Base-by-base conservation (phyloP, 2,113 vertebrate genomes). In the Boleophthalmus pectinirostris region DNA sequence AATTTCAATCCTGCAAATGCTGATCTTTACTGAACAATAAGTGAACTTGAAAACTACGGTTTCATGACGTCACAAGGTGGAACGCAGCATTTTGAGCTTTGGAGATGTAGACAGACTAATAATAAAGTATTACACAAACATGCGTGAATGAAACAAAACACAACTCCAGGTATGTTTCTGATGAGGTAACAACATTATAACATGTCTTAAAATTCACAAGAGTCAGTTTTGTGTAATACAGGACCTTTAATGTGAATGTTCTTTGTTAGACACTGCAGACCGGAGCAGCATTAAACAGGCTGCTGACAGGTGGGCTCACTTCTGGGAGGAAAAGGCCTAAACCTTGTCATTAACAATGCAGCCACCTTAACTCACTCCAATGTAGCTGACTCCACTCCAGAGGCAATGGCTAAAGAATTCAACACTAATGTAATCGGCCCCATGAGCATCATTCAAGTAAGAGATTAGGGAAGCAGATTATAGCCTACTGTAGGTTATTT, bases 311-410 rank as follows among this genome's bases (percentile, higher is more conserved):
- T 92, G 76, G 86, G 82, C 57, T 80, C 87, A 56, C 76, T 85
- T 0, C 65, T 92, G 71, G 91, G 93, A 18, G 82, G 81, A 3
- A 84, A 77, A 43, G 92, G 92, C 1, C 85, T 95, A 68, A 93
- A 93, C 84, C 89, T 93, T 83, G 88, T 94, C 64, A 90, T 94
- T 45, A 94, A 94, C 91, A 94, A 94, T 0, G 90, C 92, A 0
- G 93, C 73, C 49, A 73, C 92, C 69, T 73, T 88, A 0, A 47
- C 70, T 23, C 53, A 68, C 0, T 81, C 69, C 6, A 81, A 49
- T 21, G 33, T 91, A 79, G 75, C 88, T 73, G 84, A 88, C 16
- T 86, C 87, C 13, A 91, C 66, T 0, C 69, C 81, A 1, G 89
- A 94, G 72, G 87, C 90, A 3, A 93, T 92, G 90, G 87, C 91